Evolutionary conservation across 2,888 invertebrate species (phyloP), one percentile per base, ranked within the genome.

Genomic region (Agriopis leucophaearia): DNA sequence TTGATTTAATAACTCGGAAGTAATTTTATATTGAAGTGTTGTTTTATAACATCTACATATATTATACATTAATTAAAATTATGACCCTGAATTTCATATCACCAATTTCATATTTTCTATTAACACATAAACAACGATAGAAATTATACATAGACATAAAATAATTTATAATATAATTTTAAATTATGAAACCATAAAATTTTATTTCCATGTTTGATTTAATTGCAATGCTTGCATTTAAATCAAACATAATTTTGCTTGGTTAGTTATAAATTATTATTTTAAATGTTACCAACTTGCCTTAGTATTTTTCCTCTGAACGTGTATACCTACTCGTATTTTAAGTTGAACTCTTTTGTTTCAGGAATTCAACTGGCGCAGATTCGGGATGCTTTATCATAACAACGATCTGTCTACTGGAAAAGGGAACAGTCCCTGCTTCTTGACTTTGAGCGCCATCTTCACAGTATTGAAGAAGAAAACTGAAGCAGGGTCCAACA

Each of bases 381-480:
- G 95, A 54, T 94, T 96, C 1, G 96, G 96, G 0, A 94, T 97
- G 81, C 89, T 97, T 55, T 97, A 95, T 84, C 96, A 97, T 88
- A 97, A 97, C 89, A 94, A 95, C 80, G 95, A 95, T 38, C 89
- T 94, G 13, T 88, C 93, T 0, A 94, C 94, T 18, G 95, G 95
- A 7, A 91, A 95, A 71, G 97, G 97, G 8, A 96, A 97, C 86
- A 97, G 97, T 57, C 95, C 96, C 62, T 98, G 97, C 81, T 96
- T 96, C 86, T 96, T 98, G 82, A 96, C 96, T 6, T 90, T 97
- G 77, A 95, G 96, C 66, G 96, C 96, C 0, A 95, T 97, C 45
- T 96, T 95, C 78, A 86, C 89, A 0, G 92, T 91, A 0, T 81
- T 94, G 18, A 86, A 88, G 74, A 88, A 87, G 73, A 88, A 92